Conservation (phyloP, 2,113 vertebrate species). For the Indicator indicator region DNA sequence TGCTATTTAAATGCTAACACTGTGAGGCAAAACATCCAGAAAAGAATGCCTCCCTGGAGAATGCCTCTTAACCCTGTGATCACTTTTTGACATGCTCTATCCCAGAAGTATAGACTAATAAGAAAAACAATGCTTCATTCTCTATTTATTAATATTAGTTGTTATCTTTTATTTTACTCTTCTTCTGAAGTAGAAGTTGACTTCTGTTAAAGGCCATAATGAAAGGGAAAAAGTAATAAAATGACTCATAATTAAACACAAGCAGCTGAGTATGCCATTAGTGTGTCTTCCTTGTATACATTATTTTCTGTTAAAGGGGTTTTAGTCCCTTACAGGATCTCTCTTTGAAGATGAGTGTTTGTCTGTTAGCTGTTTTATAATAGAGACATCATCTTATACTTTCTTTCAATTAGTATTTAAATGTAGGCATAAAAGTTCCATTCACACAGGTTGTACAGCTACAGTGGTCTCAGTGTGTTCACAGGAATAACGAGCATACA, state of each 20-base stretch:
- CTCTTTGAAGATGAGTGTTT: not conserved
- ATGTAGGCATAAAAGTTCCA: not conserved
- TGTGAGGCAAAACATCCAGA: slow-evolving; percentile 2
- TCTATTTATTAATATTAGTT: not conserved
- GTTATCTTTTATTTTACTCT: not conserved
- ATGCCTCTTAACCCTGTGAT: not conserved
- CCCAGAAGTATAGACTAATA: not conserved
- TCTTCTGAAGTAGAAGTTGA: not conserved
- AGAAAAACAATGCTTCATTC: not conserved
- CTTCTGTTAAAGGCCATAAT: not conserved
- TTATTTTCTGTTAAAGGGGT: not conserved
- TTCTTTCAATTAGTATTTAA: not conserved
- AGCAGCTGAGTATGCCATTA: not conserved
- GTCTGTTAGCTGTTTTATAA: not conserved
- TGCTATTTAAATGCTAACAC: slow-evolving; percentile 54
- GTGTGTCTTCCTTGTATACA: not conserved
- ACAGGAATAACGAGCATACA: not conserved
- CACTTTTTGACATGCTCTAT: not conserved
- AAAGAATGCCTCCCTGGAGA: not conserved
- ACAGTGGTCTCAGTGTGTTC: not conserved
- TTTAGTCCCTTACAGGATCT: not conserved
- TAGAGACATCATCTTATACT: not conserved
- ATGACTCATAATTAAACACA: not conserved
- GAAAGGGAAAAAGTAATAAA: not conserved
- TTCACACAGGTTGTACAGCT: not conserved